Evolutionary conservation across 2,113 vertebrate species (phyloP), one percentile per base, ranked within the genome.

Genomic region (Burhinus bistriatus): DNA sequence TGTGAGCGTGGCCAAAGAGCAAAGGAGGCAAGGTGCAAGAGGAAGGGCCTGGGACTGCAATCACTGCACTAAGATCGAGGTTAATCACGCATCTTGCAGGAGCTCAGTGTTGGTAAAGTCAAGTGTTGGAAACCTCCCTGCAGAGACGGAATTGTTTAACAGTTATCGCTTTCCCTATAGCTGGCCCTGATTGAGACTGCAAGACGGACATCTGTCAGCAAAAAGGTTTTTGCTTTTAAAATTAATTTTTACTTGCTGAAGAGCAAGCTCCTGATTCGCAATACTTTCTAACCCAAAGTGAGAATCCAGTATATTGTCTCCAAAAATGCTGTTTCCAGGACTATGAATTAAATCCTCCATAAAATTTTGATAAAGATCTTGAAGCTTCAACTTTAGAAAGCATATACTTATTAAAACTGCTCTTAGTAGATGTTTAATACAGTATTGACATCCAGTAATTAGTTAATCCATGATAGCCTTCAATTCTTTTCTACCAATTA

Each of bases 361-460:
- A 77, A 94, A 94, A 87, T 93, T 68, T 79, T 76, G 36, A 87
- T 80, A 58, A 81, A 87, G 38, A 83, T 58, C 81, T 66, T 32
- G 49, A 80, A 66, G 58, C 32, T 89, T 91, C 83, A 83, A 44
- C 90, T 94, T 89, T 10, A 85, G 78, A 87, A 91, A 91, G 51
- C 21, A 11, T 36, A 32, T 47, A 54, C 45, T 96, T 87, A 73
- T 51, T 90, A 80, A 87, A 96, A 87, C 87, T 89, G 58, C n/a
- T 77, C 89, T 83, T 36, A 54, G 58, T 76, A 0, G 16, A 38
- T 86, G 38, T 87, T 97, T 95, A 84, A 84, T 79, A 66, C 54
- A 87, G 64, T 87, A 95, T 89, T 96, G 94, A 69, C 90, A 93
- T 68, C 52, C 52, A 83, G 57, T 78, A 95, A 96, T 92, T 91